Base-by-base conservation (phyloP, 2,888 invertebrate genomes). In the Agrochola circellaris region DNA sequence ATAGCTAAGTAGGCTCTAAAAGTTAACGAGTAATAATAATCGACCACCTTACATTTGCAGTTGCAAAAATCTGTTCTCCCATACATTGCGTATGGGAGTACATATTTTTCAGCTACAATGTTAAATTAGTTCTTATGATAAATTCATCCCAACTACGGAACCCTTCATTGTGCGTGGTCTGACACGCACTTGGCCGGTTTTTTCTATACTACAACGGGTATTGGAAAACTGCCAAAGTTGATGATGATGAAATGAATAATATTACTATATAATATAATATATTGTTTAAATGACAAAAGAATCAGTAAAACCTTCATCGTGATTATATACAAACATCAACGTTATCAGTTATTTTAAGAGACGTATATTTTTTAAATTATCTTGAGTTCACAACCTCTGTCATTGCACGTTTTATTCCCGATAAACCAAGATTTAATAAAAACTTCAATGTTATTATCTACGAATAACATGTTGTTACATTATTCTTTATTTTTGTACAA, bases 351-450 rank as follows among this genome's bases (percentile, higher is more conserved):
- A 72, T 69, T 75, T 76, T 58, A 9, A 61, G 73, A 61, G 67
- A 67, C 64, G 56, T 74, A 70, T 79, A 77, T 71, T 38, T 65
- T 74, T 45, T 20, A 66, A 67, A 78, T 75, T 81, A 87, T 87
- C 82, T 67, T 9, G 9, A 62, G 79, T 83, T 81, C 79, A 62
- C 73, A 66, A 87, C 83, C 87, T 65, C 20, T 74, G 58, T 11
- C 75, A 69, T 64, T 78, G 62, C 72, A 76, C 42, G 70, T 76
- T 71, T 71, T 26, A n/a, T 74, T 68, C 26, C 20, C 30, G 74
- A 83, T 87, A 82, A 78, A 72, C 51, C 20, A 45, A 64, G 51
- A 73, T 77, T 76, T 60, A 79, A 67, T 73, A 65, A 74, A 71
- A 65, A 73, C 38, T 58, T 48, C 23, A 58, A 58, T 70, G n/a